Percentiles rank a stretch among this genome's conserved stretches.
phyloP scores from a whole-genome alignment of 2,888 invertebrate genomes.

The Idaea straminata region DNA sequence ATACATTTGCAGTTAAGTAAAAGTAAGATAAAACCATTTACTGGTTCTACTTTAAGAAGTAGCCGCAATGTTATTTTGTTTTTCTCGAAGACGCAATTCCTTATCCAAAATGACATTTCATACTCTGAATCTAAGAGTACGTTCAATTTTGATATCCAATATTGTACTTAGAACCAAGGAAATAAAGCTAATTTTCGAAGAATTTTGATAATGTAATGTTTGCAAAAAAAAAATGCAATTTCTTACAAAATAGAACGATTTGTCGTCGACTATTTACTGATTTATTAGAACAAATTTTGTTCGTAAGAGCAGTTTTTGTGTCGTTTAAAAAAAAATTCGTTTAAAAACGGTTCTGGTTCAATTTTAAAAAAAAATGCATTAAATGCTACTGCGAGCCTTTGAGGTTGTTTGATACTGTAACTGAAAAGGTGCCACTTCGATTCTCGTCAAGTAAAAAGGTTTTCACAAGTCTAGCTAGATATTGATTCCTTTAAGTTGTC shows the following conservation, averaged over 20 bases:
- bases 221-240: neutral
- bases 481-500: too few relatives aligned
- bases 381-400: too few relatives aligned
- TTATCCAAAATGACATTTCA: neutral
- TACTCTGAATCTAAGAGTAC: neutral
- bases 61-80: conserved; percentile 15
- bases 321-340: neutral
- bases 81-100: conserved; percentile 6
- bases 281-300: neutral
- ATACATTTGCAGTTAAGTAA: conserved; percentile 21
- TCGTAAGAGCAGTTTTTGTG: neutral
- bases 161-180: neutral
- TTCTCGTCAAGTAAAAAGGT: too few relatives aligned
- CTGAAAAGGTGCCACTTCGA: too few relatives aligned
- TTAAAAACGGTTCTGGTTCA: neutral
- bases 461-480: too few relatives aligned
- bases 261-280: neutral
- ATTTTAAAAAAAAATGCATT: neutral
- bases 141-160: neutral
- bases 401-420: too few relatives aligned
- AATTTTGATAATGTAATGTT: neutral
- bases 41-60: neutral
- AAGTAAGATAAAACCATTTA: neutral
- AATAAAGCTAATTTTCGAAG: neutral
- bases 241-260: neutral